Percentiles rank a stretch among this genome's conserved stretches.
phyloP scores from a whole-genome alignment of 1,140 invertebrate species.

The Drosophila orosa region DNA sequence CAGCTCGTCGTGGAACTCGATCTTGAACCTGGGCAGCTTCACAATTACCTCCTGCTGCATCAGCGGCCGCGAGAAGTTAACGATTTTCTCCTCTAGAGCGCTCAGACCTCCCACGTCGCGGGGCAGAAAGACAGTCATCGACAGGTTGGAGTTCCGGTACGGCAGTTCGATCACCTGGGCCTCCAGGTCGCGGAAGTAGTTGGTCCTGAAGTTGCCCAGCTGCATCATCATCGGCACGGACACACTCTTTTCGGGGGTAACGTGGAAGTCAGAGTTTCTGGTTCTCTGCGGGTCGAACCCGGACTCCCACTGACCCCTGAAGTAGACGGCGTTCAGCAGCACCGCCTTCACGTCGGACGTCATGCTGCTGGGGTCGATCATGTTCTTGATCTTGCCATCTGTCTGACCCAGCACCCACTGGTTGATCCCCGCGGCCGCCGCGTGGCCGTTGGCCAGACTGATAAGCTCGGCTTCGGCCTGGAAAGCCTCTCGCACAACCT shows the following conservation, averaged over 20 bases:
- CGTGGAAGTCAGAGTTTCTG: constrained; percentile 45
- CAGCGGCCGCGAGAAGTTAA: constrained; percentile 68
- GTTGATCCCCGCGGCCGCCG: constrained; percentile 85
- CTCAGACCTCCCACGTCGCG: constrained; percentile 84
- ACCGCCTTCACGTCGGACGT: constrained; percentile 84
- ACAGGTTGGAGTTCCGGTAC: constrained; percentile 84
- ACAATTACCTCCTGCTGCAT: constrained; percentile 83
- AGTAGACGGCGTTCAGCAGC: constrained; percentile 88
- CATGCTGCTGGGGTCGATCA: constrained; percentile 84
- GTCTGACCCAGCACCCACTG: constrained; percentile 86
- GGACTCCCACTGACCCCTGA: constrained; percentile 83
- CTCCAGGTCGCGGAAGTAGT: constrained; percentile 54
- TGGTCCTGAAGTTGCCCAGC: constrained; percentile 56
- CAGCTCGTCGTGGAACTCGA: constrained; percentile 86
- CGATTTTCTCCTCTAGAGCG: constrained; percentile 84
- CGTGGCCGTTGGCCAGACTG: constrained; percentile 80
- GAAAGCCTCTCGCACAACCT: constrained; percentile 59
- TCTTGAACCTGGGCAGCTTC: constrained; percentile 87
- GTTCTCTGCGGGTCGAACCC: constrained; percentile 47
- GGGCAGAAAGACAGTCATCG: constrained; percentile 87
- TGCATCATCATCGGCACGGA: constrained; percentile 86
- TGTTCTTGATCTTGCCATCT: constrained; percentile 86
- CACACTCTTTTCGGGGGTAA: constrained; percentile 51
- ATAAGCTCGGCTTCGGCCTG: constrained; percentile 78
- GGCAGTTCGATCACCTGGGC: constrained; percentile 65